Percentiles rank a stretch among this genome's conserved stretches.
These are phyloP conservation scores for Ifrita kowaldi DNA, from an alignment of 2,113 vertebrate genomes.

Conservation along the genomic window DNA sequence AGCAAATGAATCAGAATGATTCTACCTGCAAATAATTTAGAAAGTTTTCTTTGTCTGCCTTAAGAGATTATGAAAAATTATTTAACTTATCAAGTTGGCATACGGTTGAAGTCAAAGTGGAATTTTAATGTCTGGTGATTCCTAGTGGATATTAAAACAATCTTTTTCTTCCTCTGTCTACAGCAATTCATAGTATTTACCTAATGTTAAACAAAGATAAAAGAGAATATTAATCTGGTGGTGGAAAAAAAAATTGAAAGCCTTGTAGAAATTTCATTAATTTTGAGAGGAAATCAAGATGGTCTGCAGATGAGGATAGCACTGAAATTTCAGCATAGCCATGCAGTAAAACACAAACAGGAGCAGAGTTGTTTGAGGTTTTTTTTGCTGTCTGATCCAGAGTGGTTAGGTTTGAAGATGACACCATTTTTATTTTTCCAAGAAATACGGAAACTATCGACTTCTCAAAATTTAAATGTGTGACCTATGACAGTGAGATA, in stretches of 20 bases:
- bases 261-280: not conserved
- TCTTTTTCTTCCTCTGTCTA: not conserved
- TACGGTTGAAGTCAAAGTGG: not conserved
- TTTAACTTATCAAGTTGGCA: not conserved
- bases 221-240: not conserved
- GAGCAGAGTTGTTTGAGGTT: not conserved
- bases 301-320: not conserved
- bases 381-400: not conserved
- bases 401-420: not conserved
- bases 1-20: not conserved
- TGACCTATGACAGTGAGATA: not conserved
- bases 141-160: not conserved
- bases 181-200: not conserved
- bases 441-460: not conserved
- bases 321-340: not conserved
- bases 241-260: not conserved
- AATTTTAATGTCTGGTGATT: not conserved
- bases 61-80: not conserved
- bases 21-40: not conserved
- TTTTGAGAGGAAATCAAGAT: not conserved
- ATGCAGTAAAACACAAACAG: fast-evolving
- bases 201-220: not conserved
- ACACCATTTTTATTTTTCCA: not conserved
- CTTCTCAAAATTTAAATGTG: not conserved
- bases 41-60: not conserved